Evolutionary conservation across 2,888 invertebrate genomes (phyloP).

Genomic region (Tineola bisselliella): DNA sequence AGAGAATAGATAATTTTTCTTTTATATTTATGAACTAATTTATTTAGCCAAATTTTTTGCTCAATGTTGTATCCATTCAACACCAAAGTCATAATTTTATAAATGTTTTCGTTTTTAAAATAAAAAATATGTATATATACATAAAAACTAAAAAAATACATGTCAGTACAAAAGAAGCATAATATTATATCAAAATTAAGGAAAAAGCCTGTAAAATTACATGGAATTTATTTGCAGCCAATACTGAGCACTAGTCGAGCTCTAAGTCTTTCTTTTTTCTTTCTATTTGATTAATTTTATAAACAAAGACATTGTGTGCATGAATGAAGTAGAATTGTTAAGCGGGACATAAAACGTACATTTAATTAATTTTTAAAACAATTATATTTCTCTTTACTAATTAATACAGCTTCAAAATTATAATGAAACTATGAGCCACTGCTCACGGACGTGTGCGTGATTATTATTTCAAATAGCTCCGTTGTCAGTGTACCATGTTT

Average conservation of each 20-base stretch:
- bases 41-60: conserved; percentile 65
- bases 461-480: too few species aligned
- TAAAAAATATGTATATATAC: conserved; percentile 1
- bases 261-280: conserved; percentile 30
- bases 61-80: conserved; percentile 62
- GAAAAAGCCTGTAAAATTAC: too few species aligned
- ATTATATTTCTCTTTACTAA: neutral
- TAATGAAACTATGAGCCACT: neutral
- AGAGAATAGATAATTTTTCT: conserved; percentile 44
- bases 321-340: neutral
- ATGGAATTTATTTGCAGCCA: neutral
- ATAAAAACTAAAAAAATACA: conserved; percentile 23
- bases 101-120: conserved; percentile 29
- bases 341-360: neutral
- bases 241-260: conserved; percentile 35
- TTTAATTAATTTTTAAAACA: neutral
- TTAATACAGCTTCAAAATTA: neutral
- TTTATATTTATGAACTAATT: conserved; percentile 34
- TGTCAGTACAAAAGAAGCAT: conserved; percentile 62
- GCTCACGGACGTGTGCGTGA: too few species aligned
- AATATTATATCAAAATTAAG: conserved; percentile 24
- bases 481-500: neutral
- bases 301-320: neutral
- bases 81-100: conserved; percentile 65
- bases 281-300: neutral